Percentiles rank a stretch among this genome's conserved stretches.
Conservation (phyloP, 2,797 vertebrate species). For the Threskiornis aethiopicus region DNA sequence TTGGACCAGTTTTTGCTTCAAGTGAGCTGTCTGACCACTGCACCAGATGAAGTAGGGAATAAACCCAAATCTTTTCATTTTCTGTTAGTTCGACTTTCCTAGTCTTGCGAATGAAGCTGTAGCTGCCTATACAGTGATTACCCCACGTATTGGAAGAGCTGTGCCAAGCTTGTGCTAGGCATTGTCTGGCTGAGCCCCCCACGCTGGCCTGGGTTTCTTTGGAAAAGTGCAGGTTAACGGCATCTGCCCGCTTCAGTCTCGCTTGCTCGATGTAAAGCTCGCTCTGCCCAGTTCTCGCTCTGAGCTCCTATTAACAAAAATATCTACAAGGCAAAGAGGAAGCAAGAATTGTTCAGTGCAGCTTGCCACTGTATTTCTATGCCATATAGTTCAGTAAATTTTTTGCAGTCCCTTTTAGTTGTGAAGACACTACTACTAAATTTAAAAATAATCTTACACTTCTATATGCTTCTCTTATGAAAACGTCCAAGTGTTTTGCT, state of each 20-base stretch:
- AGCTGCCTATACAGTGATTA: neutral
- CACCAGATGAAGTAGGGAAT: neutral
- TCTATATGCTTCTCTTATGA: neutral
- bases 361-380: neutral
- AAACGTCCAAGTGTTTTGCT: neutral
- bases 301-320: neutral
- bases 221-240: neutral
- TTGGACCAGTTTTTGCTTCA: neutral
- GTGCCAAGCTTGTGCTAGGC: neutral
- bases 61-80: neutral
- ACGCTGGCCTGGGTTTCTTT: neutral
- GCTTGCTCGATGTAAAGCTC: neutral
- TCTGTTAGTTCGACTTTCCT: neutral
- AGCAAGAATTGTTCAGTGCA: neutral
- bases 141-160: fast-evolving
- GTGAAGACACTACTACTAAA: neutral
- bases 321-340: neutral
- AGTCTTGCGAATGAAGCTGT: neutral
- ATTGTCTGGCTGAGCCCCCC: neutral
- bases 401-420: neutral
- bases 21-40: neutral
- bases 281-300: neutral
- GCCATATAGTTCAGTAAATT: neutral
- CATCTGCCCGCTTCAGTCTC: neutral
- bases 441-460: neutral